Evolutionary conservation across 1,140 invertebrate genomes (phyloP).

Genomic region (Lepidotrigona ventralis): DNA sequence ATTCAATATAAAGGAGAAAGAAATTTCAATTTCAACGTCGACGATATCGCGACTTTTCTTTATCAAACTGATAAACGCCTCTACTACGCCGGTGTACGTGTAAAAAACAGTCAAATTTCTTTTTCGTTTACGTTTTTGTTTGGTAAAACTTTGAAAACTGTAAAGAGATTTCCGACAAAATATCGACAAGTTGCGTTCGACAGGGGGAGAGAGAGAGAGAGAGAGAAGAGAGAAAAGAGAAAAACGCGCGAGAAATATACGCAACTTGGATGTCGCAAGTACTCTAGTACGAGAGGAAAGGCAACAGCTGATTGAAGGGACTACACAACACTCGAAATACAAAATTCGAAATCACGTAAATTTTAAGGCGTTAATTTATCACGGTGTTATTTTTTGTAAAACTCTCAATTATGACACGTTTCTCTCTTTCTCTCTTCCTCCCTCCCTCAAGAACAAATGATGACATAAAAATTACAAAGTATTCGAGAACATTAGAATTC

Average conservation of each 20-base stretch:
- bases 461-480: background rate
- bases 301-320: background rate
- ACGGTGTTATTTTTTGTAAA: background rate
- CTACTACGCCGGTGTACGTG: too few species aligned
- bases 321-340: background rate
- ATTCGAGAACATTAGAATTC: background rate
- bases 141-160: background rate
- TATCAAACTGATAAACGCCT: background rate
- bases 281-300: background rate
- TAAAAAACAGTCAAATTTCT: background rate
- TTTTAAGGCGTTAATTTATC: background rate
- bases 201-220: background rate
- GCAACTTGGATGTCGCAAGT: background rate
- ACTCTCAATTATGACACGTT: background rate
- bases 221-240: background rate
- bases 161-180: background rate
- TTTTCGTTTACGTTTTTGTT: background rate
- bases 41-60: background rate
- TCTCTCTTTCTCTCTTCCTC: background rate
- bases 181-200: background rate
- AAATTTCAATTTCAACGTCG: background rate
- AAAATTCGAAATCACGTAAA: background rate
- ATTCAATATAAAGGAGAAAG: background rate
- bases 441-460: background rate
- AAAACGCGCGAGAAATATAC: background rate